Evolutionary conservation across 2,797 vertebrate genomes (phyloP).

Genomic region (Sebastes iracundus): DNA sequence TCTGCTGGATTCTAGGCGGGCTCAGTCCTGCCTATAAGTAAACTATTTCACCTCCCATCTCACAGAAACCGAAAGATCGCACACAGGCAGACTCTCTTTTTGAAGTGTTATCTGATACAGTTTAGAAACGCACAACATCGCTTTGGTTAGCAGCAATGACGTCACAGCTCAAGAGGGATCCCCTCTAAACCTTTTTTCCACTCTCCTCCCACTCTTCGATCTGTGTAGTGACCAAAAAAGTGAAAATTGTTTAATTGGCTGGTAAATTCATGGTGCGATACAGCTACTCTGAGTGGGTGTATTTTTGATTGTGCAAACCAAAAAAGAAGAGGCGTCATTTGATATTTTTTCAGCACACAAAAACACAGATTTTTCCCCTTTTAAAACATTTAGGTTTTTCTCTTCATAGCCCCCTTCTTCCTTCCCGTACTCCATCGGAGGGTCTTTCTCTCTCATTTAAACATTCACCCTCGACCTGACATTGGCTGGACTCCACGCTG

Average conservation of each 20-base stretch:
- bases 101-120: slow-evolving; percentile 23
- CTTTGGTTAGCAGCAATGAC: slow-evolving; percentile 53
- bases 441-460: slow-evolving; percentile 24
- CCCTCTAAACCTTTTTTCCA: slow-evolving; percentile 34
- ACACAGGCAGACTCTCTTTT: slow-evolving; percentile 22
- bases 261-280: neutral
- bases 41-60: slow-evolving; percentile 44
- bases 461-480: slow-evolving; percentile 63
- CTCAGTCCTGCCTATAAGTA: slow-evolving; percentile 49
- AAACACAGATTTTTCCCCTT: neutral
- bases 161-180: slow-evolving; percentile 51
- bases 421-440: slow-evolving; percentile 2
- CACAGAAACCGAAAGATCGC: slow-evolving; percentile 28
- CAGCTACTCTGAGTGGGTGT: neutral
- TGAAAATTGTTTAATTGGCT: neutral
- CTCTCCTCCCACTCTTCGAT: neutral
- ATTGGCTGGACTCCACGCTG: slow-evolving; percentile 44
- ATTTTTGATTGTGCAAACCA: neutral
- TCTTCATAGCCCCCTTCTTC: neutral
- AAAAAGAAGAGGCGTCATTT: neutral
- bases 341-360: neutral
- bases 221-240: neutral
- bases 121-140: neutral
- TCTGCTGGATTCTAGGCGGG: slow-evolving; percentile 59
- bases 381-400: neutral